Base-by-base conservation (phyloP, 1,140 invertebrate genomes). In the Lepidostoma basale region DNA sequence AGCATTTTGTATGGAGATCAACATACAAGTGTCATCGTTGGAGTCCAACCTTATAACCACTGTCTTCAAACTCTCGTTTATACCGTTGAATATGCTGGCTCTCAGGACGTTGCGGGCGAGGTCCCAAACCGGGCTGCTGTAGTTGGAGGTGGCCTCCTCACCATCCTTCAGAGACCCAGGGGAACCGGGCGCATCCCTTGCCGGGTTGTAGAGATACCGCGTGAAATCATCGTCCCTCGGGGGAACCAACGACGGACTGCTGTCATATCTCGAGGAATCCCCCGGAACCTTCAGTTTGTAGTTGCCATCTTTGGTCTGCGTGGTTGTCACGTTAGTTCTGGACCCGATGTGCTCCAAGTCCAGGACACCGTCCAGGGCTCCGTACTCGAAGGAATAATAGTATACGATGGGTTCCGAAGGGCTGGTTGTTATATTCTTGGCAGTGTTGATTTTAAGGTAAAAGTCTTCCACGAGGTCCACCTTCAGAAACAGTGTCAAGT, bases 1-100 rank as follows among this genome's bases (percentile, higher is more conserved):
- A 44, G 86, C 84, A 76, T 90, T 89, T 76, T 92, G 91, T 74
- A 93, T 87, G 20, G 90, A 92, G 3, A 92, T 84, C 5, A 87
- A 85, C 77, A 89, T 88, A 75, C 91, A 93, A 6, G 85, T 79
- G 23, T 85, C 79, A 75, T 89, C 86, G 33, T 85, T 75, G 0
- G 91, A 92, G 30, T 81, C 83, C 9, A 89, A 87, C 77, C 85
- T 83, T 1, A 92, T 79, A 22, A 91, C 80, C 0, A 92, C 89
- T 49, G 85, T 87, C 66, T 88, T 78, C 20, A 73, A 76, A 33
- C 64, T 75, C 54, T 77, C 80, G 78, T 6, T 75, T 64, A 23
- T 72, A 0, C 69, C 62, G 4, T 36, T 76, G 63, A 59, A 76
- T 63, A 70, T 49, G 22, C 75, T 77, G 10, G 73, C 76, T 44